phyloP scores from a whole-genome alignment of 2,888 invertebrate genomes.

The Andrena bicolor region DNA sequence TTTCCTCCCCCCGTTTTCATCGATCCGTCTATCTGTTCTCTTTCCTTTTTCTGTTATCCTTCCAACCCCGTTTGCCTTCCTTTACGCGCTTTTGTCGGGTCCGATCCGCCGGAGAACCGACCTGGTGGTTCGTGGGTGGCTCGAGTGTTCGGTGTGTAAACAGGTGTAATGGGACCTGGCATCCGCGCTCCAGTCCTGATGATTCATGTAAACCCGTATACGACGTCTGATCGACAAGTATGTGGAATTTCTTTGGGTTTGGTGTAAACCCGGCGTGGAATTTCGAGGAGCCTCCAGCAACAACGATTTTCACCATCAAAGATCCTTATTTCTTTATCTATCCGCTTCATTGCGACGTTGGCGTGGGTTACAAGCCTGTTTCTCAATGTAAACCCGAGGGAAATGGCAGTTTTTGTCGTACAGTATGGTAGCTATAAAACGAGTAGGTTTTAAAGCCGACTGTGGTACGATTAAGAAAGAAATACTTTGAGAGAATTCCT shows the following conservation, averaged over 20 bases:
- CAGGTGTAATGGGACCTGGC: constrained; percentile 75
- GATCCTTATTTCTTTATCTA: constrained; percentile 14
- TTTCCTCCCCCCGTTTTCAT: constrained; percentile 12
- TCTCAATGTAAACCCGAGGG: neutral
- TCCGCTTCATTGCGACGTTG: neutral
- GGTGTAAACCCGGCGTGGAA: constrained; percentile 2
- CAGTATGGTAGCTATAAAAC: constrained; percentile 16
- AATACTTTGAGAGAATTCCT: constrained; percentile 25
- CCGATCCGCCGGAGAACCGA: constrained; percentile 17
- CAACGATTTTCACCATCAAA: neutral
- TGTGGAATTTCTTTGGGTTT: constrained; percentile 35
- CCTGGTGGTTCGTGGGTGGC: constrained; percentile 69
- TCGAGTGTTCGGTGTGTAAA: constrained; percentile 70
- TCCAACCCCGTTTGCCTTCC: neutral
- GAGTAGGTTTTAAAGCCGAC: constrained; percentile 19
- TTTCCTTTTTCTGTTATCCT: neutral
- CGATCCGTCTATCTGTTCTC: constrained; percentile 11
- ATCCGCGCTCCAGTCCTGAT: constrained; percentile 55
- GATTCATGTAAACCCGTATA: constrained; percentile 72
- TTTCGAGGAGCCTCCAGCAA: neutral
- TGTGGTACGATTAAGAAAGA: constrained; percentile 25
- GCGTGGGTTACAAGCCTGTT: neutral
- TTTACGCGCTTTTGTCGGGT: constrained; percentile 35
- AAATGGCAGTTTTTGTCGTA: neutral
- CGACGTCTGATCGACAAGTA: constrained; percentile 63